Conservation (phyloP, 2,113 vertebrate species). For the Notiomystis cincta region DNA sequence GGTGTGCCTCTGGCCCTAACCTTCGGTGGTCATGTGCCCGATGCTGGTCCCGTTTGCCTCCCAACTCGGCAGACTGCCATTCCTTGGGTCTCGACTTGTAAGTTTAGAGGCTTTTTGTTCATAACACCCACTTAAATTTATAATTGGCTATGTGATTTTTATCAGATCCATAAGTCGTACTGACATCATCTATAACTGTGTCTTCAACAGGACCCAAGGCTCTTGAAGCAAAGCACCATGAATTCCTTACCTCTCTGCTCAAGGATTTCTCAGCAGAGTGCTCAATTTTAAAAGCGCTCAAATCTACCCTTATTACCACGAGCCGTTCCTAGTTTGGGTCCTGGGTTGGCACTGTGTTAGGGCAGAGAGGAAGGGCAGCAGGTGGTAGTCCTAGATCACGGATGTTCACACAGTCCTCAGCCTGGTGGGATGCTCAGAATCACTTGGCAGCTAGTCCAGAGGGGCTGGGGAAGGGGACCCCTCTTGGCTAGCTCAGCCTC, state of each 20-base stretch:
- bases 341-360: not conserved
- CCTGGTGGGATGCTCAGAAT: not conserved
- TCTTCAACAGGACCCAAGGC: not conserved
- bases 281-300: not conserved
- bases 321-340: not conserved
- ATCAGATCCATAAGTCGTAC: not conserved
- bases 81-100: no score
- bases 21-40: no score
- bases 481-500: not conserved
- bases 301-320: not conserved
- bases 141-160: no score
- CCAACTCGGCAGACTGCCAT: no score
- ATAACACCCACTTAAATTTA: no score
- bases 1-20: no score
- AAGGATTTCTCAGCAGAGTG: not conserved
- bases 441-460: not conserved
- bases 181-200: not conserved
- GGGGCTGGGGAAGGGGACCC: not conserved
- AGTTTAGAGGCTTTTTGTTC: no score
- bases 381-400: not conserved
- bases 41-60: no score
- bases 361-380: not conserved
- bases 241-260: not conserved
- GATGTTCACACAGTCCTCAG: not conserved
- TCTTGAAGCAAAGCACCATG: not conserved